Evolutionary conservation across 2,113 vertebrate genomes (phyloP), one percentile per base, ranked within the genome.

Genomic region (Sinocyclocheilus anshuiensis): DNA sequence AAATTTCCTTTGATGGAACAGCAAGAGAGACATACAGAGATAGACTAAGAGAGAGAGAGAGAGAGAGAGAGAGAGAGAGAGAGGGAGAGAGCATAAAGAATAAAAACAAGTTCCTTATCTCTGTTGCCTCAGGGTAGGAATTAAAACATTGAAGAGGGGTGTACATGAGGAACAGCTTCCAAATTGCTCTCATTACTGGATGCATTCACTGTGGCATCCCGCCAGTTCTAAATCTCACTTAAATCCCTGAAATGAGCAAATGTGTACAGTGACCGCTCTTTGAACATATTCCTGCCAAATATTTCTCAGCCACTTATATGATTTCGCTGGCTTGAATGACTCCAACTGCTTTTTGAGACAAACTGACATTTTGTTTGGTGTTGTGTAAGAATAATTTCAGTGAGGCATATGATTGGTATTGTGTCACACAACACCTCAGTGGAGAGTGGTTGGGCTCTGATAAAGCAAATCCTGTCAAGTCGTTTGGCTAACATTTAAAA

Each of bases 71-170:
- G 61, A 29, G 63, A 33, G 13, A 67, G 65, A 33, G 82, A 88
- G 67, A 15, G 84, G 91, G 83, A 80, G 84, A 87, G 90, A 90
- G 90, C 91, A 74, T 87, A 90, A 84, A 82, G 90, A 90, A 92
- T 89, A 6, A 59, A 72, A 39, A 72, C 33, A 72, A 39, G 33
- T 87, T 86, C 0, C 71, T 84, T 87, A 91, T 91, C 90, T 89
- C 71, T 42, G 59, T 48, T 4, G 81, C 86, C 87, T 74, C 55
- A 72, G 81, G 88, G 69, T 74, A 88, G 61, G 48, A 77, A 77
- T 20, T 53, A 77, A 77, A 77, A 53, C 69, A 22, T 4, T 72
- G 69, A 39, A 71, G 33, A 26, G 24, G 7, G 76, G 18, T 33
- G 74, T 50, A 48, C 74, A 53, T 55, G 45, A 57, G 29, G 11